A percentile compares a stretch with the other conserved stretches of the same genome.
Evolutionary conservation across 2,113 vertebrate species (phyloP).

Genomic region (Crotalus tigris): DNA sequence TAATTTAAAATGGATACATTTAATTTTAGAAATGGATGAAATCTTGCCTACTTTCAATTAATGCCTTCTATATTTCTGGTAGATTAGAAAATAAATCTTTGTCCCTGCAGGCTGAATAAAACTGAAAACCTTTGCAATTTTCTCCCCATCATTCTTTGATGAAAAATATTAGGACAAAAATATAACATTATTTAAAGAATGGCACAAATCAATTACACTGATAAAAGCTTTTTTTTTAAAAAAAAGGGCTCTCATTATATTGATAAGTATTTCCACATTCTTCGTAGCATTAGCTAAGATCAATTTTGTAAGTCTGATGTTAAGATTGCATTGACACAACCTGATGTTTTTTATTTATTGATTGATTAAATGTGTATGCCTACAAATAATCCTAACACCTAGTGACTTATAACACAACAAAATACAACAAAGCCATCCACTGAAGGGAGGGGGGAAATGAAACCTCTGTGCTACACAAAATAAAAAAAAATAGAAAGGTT

Average conservation of each 20-base stretch:
- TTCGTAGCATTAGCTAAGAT: background rate
- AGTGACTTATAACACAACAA: background rate
- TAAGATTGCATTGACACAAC: background rate
- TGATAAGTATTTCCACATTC: background rate
- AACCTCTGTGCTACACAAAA: background rate
- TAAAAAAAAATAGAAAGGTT: background rate
- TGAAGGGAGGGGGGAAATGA: background rate
- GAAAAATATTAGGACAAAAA: background rate
- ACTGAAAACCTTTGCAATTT: background rate
- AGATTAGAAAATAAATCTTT: background rate
- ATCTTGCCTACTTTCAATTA: background rate
- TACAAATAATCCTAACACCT: background rate
- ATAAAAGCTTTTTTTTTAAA: background rate
- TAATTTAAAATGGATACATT: background rate
- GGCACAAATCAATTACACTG: background rate
- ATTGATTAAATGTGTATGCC: background rate
- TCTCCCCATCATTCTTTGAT: background rate
- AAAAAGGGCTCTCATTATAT: background rate
- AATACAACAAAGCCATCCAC: background rate
- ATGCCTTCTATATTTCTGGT: background rate
- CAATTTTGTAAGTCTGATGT: background rate
- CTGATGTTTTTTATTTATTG: background rate
- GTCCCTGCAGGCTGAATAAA: background rate
- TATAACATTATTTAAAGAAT: background rate
- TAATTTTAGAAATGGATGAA: background rate